These are phyloP conservation scores for Oreochromis tanganicae DNA, from an alignment of 2,113 vertebrate species.

Conservation along the genomic window DNA sequence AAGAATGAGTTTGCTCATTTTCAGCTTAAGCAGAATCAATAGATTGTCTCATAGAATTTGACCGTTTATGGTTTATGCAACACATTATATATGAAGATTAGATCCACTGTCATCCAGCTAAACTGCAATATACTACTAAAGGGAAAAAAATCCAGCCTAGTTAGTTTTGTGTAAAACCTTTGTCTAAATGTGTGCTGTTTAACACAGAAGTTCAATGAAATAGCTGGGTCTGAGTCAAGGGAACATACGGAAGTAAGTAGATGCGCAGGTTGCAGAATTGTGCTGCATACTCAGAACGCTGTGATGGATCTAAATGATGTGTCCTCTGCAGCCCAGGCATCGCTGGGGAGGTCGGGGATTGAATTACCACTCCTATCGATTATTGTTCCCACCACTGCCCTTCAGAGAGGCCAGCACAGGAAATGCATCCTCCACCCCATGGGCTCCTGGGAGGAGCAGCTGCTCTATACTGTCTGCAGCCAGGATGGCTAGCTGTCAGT, in stretches of 20 bases:
- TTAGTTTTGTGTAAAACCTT: background rate
- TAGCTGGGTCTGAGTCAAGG: background rate
- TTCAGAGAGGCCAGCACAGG: conserved; percentile 59
- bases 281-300: conserved; percentile 18
- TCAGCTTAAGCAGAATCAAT: background rate
- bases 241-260: background rate
- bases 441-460: conserved; percentile 45
- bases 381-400: conserved; percentile 58
- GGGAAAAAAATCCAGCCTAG: background rate
- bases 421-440: conserved; percentile 62
- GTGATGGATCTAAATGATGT: conserved; percentile 38
- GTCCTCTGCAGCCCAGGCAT: conserved; percentile 54
- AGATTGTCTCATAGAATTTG: background rate
- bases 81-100: background rate
- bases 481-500: conserved; percentile 32
- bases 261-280: background rate
- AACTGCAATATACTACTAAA: background rate
- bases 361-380: conserved; percentile 68
- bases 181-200: background rate
- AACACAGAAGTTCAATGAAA: background rate
- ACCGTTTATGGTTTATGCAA: background rate
- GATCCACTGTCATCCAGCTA: background rate
- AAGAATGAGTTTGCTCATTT: background rate
- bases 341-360: conserved; percentile 58
- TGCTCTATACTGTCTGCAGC: conserved; percentile 40